Evolutionary conservation across 2,888 invertebrate species (phyloP), one percentile per base, ranked within the genome.

Genomic region (Punctoribates punctum): DNA sequence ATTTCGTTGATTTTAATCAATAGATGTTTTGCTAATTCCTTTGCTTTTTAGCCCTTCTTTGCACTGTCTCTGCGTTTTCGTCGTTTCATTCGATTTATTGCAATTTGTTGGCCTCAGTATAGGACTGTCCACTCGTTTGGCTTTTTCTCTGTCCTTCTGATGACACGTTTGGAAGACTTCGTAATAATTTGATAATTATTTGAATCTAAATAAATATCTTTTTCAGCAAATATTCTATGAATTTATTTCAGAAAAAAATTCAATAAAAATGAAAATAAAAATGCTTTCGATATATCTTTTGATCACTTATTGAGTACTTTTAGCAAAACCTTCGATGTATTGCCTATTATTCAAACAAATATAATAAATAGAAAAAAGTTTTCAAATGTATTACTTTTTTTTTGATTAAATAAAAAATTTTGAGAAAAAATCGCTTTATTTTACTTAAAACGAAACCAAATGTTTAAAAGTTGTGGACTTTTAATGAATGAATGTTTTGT

Each of bases 11-110:
- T 23, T 23, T 62, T 17, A 34, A 62, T 34, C 29, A 23, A 70
- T 42, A 42, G 42, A 42, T 23, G 70, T 70, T 70, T 70, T 20
- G 42, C 70, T 70, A 5, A 70, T 42, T 70, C n/a, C 3, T 70
- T 42, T 29, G 34, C 42, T 70, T 42, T 42, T 70, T 42, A 70
- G 65, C 29, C 23, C 3, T 65, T 8, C 9, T 65, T 65, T 29
- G 54, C 54, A 54, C 54, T 57, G 4, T 20, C 57, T 57, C 9
- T 57, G 57, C 57, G 57, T 57, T 57, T 25, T 34, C 34, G 29
- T 13, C 27, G 27, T 65, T 65, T 20, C 29, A 27, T 3, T 62
- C 54, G 25, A 25, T 62, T 8, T 6, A 62, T 20, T 20, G 51
- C 51, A 20, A 51, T 57, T 57, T 54, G 54, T 9, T 42, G 42